phyloP scores from a whole-genome alignment of 2,797 vertebrate genomes.

The Peromyscus nudipes region DNA sequence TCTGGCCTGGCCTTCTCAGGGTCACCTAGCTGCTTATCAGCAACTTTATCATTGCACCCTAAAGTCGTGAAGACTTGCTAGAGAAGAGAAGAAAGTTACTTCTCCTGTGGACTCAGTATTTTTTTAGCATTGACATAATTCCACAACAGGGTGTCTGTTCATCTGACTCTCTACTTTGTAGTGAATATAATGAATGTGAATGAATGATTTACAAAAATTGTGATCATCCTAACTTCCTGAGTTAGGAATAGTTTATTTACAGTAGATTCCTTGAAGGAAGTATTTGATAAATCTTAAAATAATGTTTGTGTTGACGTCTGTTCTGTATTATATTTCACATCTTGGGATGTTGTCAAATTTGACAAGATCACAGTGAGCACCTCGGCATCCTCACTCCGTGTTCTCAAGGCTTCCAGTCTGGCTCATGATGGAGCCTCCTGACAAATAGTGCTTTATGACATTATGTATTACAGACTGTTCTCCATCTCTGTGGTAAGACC shows the following conservation, averaged over 20 bases:
- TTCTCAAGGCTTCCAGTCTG: not conserved
- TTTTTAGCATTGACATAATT: not conserved
- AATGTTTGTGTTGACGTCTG: not conserved
- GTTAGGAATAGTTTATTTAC: constrained; percentile 52
- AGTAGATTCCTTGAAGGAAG: constrained; percentile 45
- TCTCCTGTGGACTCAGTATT: not conserved
- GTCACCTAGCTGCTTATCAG: not conserved
- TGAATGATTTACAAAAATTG: not conserved
- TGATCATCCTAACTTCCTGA: not conserved
- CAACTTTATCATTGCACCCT: not conserved
- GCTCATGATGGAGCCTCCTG: not conserved
- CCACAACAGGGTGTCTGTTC: not conserved
- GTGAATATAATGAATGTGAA: not conserved
- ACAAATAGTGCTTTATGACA: not conserved
- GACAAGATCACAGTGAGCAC: not conserved
- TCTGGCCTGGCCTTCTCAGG: not conserved
- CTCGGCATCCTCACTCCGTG: not conserved
- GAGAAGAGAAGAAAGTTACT: not conserved
- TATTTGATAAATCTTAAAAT: constrained; percentile 59
- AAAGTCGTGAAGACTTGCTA: not conserved
- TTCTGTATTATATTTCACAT: constrained; percentile 26
- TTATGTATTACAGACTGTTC: not conserved
- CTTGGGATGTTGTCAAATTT: not conserved
- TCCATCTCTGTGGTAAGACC: not conserved
- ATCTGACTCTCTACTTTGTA: not conserved